Conservation (phyloP, 1,140 invertebrate genomes). For the Daktulosphaira vitifoliae region DNA sequence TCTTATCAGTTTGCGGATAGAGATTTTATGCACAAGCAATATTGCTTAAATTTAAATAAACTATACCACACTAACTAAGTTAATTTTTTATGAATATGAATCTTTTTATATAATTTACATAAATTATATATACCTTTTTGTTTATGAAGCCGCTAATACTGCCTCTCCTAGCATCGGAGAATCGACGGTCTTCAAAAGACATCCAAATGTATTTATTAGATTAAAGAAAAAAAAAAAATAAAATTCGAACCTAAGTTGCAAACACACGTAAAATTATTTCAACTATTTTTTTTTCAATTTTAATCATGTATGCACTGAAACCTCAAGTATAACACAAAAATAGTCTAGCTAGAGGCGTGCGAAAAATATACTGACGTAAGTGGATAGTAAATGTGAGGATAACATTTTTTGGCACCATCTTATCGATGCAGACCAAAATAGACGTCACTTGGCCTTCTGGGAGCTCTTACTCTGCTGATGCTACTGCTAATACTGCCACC, state of each 20-base stretch:
- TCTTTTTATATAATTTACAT: too few relatives aligned
- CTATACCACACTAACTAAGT: too few relatives aligned
- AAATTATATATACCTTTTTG: constrained; percentile 32
- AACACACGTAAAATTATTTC: too few relatives aligned
- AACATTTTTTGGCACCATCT: constrained; percentile 25
- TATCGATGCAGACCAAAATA: constrained; percentile 25
- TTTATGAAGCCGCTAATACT: constrained; percentile 16
- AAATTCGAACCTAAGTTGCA: too few relatives aligned
- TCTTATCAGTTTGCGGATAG: too few relatives aligned
- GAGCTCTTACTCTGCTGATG: background rate
- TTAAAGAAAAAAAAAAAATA: too few relatives aligned
- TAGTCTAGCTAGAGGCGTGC: constrained; percentile 26
- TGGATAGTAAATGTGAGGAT: background rate
- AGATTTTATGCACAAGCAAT: too few relatives aligned
- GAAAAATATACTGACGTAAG: constrained; percentile 22
- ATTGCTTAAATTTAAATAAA: too few relatives aligned
- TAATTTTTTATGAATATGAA: too few relatives aligned
- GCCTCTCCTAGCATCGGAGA: constrained; percentile 24
- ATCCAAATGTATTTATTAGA: constrained; percentile 9
- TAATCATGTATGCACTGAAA: too few relatives aligned
- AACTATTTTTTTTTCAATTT: too few relatives aligned
- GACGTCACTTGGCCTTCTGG: constrained; percentile 24
- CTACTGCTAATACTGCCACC: background rate
- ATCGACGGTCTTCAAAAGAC: constrained; percentile 24
- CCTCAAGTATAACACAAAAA: constrained; percentile 2